Evolutionary conservation across 2,113 vertebrate species (phyloP), one percentile per base, ranked within the genome.

Genomic region (Prinia subflava): DNA sequence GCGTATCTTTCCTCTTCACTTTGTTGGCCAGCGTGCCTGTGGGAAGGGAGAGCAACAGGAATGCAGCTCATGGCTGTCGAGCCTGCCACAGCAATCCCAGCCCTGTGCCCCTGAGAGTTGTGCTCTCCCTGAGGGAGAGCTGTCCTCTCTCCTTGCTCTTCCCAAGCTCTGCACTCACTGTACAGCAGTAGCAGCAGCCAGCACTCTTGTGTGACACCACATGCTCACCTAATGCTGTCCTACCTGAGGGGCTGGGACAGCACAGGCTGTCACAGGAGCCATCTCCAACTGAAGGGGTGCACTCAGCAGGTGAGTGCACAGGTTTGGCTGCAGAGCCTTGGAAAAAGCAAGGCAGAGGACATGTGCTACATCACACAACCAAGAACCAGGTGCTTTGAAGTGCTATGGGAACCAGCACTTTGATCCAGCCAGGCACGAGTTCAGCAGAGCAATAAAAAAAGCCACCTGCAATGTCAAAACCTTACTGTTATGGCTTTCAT

Each of bases 1-100:
- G 95, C 0, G 99, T 99, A 96, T 99, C 99, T 97, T 99, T 99
- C 97, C 99, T 98, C 92, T 98, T 99, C 56, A 99, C 99, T 94
- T 98, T 99, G 97, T 98, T 99, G 88, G 99, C 99, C 96, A 99
- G 97, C 0, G 98, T 98, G 93, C 98, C 99, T 99, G 81, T 1
- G 30, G 65, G 56, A 46, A 85, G 50, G n/a, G 62, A 87, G 70
- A 83, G 60, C 63, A 30, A 25, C 0, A 53, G 50, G 81, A 83
- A 83, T 19, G 60, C 3, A n/a, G 35, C 42, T 41, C 35, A 41
- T 75, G 35, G 11, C 50, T 20, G 60, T 31, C 0, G 13, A 21
- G 42, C 56, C 63, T 0, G 28, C 75, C 53, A 8, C 49, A 65
- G 62, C 5, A 2, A 17, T 5, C 9, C 0, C 20, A 83, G 75